phyloP scores from a whole-genome alignment of 2,888 invertebrate genomes.

The Agrochola lota region DNA sequence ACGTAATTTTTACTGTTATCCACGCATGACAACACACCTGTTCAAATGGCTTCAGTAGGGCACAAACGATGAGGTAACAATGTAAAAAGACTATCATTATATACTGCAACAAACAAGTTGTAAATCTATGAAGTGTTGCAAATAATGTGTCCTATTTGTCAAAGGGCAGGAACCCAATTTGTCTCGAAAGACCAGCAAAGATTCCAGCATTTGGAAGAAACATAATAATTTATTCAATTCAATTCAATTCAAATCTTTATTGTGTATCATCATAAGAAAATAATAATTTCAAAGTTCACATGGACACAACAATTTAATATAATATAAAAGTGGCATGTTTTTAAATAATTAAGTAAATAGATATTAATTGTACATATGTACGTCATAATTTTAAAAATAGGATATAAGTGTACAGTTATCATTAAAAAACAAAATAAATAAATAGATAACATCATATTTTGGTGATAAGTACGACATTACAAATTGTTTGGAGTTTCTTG shows the following conservation, averaged over 20 bases:
- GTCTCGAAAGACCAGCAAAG: neutral
- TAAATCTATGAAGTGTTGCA: neutral
- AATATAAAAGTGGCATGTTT: neutral
- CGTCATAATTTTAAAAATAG: too few relatives aligned
- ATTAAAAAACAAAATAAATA: too few relatives aligned
- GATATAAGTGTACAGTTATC: too few relatives aligned
- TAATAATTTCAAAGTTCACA: too few relatives aligned
- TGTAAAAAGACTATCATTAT: neutral
- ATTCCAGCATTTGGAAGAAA: neutral
- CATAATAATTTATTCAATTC: neutral
- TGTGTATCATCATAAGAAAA: too few relatives aligned
- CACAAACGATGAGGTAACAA: neutral
- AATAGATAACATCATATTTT: too few relatives aligned
- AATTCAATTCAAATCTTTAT: too few relatives aligned
- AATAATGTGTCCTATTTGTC: neutral
- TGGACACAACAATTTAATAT: too few relatives aligned
- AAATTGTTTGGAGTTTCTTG: neutral
- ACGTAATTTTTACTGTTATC: constrained; percentile 11
- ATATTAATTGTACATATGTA: too few relatives aligned
- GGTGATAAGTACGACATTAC: too few relatives aligned
- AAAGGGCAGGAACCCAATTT: neutral
- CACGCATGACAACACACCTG: constrained; percentile 26
- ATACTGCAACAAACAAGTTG: neutral
- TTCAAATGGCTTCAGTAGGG: constrained; percentile 13
- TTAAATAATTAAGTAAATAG: too few relatives aligned